Percentiles rank a stretch among this genome's conserved stretches.
Conservation (phyloP, 2,113 vertebrate species). For the Amia ocellicauda region DNA sequence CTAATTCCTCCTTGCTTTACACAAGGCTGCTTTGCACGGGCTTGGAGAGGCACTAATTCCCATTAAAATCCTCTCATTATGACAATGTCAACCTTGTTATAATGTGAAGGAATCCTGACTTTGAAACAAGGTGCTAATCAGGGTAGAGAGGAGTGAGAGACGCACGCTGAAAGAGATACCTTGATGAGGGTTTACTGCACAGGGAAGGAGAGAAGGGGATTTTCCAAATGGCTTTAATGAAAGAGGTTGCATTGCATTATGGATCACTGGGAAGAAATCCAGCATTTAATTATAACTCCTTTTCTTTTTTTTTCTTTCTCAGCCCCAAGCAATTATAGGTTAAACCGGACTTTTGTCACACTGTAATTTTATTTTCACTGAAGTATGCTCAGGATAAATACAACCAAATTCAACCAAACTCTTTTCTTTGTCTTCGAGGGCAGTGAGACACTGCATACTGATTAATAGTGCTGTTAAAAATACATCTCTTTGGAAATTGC, state of each 20-base stretch:
- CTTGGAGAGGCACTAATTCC: neutral
- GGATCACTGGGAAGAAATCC: neutral
- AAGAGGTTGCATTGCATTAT: neutral
- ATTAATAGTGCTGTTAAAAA: too few relatives aligned
- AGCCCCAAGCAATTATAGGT: neutral
- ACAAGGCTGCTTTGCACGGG: neutral
- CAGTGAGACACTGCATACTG: too few relatives aligned
- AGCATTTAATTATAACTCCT: conserved; percentile 2
- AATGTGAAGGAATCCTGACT: neutral
- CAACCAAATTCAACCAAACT: too few relatives aligned
- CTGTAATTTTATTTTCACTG: too few relatives aligned
- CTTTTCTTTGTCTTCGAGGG: too few relatives aligned
- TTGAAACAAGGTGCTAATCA: too few relatives aligned
- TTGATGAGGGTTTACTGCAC: neutral
- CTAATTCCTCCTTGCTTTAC: too few relatives aligned
- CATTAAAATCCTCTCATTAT: neutral
- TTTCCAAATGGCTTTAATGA: neutral
- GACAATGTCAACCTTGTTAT: neutral
- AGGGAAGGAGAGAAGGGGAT: neutral
- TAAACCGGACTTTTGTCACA: too few relatives aligned
- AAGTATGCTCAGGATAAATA: too few relatives aligned
- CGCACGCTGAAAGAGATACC: neutral
- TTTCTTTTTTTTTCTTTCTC: neutral
- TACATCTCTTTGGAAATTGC: too few relatives aligned
- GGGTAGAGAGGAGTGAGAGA: too few relatives aligned